phyloP scores from a whole-genome alignment of 2,797 vertebrate genomes.

The Lagodon rhomboides region DNA sequence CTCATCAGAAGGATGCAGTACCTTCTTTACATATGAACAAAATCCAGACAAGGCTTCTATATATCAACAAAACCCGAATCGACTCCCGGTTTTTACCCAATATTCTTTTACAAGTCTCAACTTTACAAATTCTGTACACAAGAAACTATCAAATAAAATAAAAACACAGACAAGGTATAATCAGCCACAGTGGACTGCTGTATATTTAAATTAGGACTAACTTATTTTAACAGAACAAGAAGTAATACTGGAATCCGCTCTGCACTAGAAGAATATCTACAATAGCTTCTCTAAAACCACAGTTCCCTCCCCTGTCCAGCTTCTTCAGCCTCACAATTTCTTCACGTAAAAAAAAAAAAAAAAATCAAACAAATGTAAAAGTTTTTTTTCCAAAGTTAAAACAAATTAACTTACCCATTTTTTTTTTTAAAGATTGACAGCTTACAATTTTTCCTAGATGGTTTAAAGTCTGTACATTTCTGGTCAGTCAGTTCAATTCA shows the following conservation, averaged over 20 bases:
- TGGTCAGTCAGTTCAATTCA: constrained; percentile 90
- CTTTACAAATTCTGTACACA: constrained; percentile 91
- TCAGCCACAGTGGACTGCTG: constrained; percentile 87
- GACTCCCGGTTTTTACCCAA: constrained; percentile 76
- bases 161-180: constrained; percentile 92
- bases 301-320: constrained; percentile 72
- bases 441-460: constrained; percentile 78
- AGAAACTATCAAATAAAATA: constrained; percentile 90
- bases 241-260: constrained; percentile 97
- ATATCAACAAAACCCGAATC: constrained; percentile 80
- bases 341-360: constrained; percentile 61
- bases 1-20: constrained; percentile 71
- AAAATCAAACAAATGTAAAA: constrained; percentile 50
- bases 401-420: constrained; percentile 87
- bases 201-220: constrained; percentile 98
- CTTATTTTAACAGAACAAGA: constrained; percentile 93
- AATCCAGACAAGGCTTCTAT: constrained; percentile 95
- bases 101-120: constrained; percentile 84
- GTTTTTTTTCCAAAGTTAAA: constrained; percentile 83
- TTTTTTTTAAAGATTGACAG: constrained; percentile 70
- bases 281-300: constrained; percentile 92
- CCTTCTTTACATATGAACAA: constrained; percentile 87
- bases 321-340: constrained; percentile 70
- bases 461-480: constrained; percentile 97
- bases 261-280: constrained; percentile 94